A percentile compares a stretch with the other conserved stretches of the same genome.
phyloP scores from a whole-genome alignment of 2,113 vertebrate genomes.

The Nothobranchius furzeri region DNA sequence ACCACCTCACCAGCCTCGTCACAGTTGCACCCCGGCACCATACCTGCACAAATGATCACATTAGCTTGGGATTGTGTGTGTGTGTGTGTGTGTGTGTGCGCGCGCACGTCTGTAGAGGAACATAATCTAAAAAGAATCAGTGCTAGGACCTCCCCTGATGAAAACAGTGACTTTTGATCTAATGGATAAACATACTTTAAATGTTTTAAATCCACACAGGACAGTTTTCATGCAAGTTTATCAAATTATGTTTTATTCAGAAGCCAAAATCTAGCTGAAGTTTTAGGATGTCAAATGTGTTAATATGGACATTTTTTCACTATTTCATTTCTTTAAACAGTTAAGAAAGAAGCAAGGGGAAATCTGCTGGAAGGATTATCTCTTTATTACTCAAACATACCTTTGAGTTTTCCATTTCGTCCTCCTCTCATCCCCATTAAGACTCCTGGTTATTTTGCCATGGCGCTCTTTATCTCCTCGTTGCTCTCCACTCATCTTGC shows the following conservation, averaged over 20 bases:
- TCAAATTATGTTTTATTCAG: too few relatives aligned
- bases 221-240: too few relatives aligned
- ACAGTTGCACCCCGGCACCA: slow-evolving; percentile 34
- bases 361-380: slow-evolving; percentile 43
- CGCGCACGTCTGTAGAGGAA: slow-evolving; percentile 14
- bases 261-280: too few relatives aligned
- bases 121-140: slow-evolving; percentile 26
- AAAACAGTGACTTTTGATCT: slow-evolving; percentile 32
- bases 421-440: slow-evolving; percentile 20
- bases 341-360: slow-evolving; percentile 23
- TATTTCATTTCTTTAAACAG: slow-evolving; percentile 29
- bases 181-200: slow-evolving; percentile 14
- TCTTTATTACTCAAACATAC: slow-evolving; percentile 9
- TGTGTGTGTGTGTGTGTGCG: not conserved
- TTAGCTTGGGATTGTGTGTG: slow-evolving; percentile 43
- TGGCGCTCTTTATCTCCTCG: slow-evolving; percentile 32
- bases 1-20: slow-evolving; percentile 1
- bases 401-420: slow-evolving; percentile 26
- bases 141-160: slow-evolving; percentile 36
- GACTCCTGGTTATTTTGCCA: slow-evolving; percentile 27
- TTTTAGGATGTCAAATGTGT: slow-evolving; percentile 8
- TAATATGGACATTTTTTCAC: slow-evolving; percentile 29
- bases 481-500: slow-evolving; percentile 40
- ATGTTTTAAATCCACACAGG: not conserved
- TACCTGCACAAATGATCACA: slow-evolving; percentile 52